Evolutionary conservation across 1,140 invertebrate genomes (phyloP), one percentile per base, ranked within the genome.

Genomic region (Ctenoplectra terminalis): DNA sequence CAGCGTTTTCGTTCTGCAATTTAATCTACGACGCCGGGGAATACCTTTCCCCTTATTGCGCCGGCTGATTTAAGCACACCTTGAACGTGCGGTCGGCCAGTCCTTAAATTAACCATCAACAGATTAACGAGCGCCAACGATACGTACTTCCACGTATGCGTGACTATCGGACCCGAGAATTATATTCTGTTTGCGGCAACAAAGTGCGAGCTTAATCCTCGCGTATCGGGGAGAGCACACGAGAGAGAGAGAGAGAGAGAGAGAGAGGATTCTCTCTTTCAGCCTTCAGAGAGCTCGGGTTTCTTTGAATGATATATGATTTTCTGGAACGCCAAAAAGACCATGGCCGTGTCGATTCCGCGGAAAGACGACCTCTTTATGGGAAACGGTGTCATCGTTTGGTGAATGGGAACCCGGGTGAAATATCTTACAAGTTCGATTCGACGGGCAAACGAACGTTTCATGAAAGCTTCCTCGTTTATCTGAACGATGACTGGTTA

Each of bases 101-200:
- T 80, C 58, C 34, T 80, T 80, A 80, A 80, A 80, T 80, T 80
- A 80, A 80, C 46, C 77, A 80, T 80, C 77, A 80, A 73, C 77
- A 52, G 77, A 80, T 80, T 80, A 80, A 80, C 77, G 77, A 80
- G 77, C 69, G 52, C 17, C 74, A 40, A 31, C 40, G 63, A 69
- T 58, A 37, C 75, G 40, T 31, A 40, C 26, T 43, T 34, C 69
- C 61, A 23, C 26, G 34, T 40, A 5, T 26, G 11, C 54, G n/a
- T 11, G 69, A 50, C 15, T 72, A 67, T 67, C 63, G 40, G 50
- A 34, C 17, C 26, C 34, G 40, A 48, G 77, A 80, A 80, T 80
- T 80, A 80, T 72, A 80, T 72, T 73, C 58, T 64, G 77, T 80
- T 80, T 64, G 69, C 77, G 40, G 77, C 70, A 80, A 79, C 77